These are phyloP conservation scores for Tenthredo notha DNA, from an alignment of 2,888 invertebrate genomes.

Conservation along the genomic window DNA sequence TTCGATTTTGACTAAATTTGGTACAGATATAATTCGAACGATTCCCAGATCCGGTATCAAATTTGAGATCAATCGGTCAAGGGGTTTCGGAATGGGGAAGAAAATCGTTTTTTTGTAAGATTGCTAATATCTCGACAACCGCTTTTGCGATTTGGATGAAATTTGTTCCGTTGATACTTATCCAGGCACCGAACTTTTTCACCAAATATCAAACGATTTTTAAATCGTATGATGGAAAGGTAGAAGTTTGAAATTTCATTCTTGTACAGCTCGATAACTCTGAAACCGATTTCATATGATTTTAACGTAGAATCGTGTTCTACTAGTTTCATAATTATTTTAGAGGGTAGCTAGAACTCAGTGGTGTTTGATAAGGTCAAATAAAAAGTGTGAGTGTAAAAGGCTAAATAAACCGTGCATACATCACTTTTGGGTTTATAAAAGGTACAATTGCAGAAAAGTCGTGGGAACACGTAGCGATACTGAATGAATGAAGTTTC, in stretches of 20 bases:
- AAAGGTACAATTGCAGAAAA: not conserved
- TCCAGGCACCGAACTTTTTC: not conserved
- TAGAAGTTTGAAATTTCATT: not conserved
- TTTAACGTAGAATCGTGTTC: not conserved
- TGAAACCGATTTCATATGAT: not conserved
- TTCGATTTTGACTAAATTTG: not conserved
- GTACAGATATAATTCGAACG: not conserved
- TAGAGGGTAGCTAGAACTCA: not conserved
- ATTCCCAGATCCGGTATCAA: not conserved
- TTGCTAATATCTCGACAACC: not conserved
- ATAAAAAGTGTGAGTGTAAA: not conserved
- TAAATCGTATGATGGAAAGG: not conserved
- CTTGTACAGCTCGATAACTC: not conserved
- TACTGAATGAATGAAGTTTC: not conserved
- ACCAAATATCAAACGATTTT: not conserved
- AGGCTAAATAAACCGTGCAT: not conserved
- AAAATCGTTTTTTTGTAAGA: not conserved
- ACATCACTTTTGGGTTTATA: not conserved
- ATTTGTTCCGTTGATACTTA: not conserved
- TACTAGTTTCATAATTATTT: not conserved
- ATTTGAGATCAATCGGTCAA: not conserved
- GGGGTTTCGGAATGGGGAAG: not conserved
- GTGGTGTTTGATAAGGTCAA: not conserved
- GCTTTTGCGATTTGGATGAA: not conserved
- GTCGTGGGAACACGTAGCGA: not conserved